Conservation (phyloP, 2,797 vertebrate genomes). For the Morelia viridis region DNA sequence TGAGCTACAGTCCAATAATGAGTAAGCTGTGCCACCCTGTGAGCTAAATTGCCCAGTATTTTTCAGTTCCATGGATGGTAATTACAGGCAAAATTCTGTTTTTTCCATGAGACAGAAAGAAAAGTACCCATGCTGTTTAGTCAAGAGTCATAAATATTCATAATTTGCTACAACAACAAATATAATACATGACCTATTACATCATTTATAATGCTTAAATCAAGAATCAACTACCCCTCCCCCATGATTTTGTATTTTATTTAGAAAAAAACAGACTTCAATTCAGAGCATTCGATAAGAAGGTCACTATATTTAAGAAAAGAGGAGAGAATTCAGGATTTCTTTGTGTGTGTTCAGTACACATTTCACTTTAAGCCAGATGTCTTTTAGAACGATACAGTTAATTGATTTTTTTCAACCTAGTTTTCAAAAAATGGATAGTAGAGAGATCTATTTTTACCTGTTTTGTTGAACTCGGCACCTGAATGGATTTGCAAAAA, state of each 20-base stretch:
- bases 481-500: not conserved
- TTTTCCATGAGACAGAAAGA: not conserved
- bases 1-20: not conserved
- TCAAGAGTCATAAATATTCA: constrained; percentile 8
- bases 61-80: not conserved
- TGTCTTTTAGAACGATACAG: not conserved
- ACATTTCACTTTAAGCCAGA: not conserved
- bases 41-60: not conserved
- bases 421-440: not conserved
- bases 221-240: not conserved
- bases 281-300: not conserved
- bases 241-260: not conserved
- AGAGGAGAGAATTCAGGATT: not conserved
- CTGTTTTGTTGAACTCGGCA: not conserved
- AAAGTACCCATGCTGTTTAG: not conserved
- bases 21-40: not conserved
- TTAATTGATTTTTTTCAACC: not conserved
- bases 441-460: not conserved
- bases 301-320: not conserved
- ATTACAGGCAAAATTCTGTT: not conserved
- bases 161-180: not conserved
- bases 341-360: not conserved
- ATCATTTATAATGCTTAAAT: not conserved
- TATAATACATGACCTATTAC: not conserved
- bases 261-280: not conserved